Evolutionary conservation across 2,888 invertebrate genomes (phyloP).

Genomic region (Eugnorisma glareosa): DNA sequence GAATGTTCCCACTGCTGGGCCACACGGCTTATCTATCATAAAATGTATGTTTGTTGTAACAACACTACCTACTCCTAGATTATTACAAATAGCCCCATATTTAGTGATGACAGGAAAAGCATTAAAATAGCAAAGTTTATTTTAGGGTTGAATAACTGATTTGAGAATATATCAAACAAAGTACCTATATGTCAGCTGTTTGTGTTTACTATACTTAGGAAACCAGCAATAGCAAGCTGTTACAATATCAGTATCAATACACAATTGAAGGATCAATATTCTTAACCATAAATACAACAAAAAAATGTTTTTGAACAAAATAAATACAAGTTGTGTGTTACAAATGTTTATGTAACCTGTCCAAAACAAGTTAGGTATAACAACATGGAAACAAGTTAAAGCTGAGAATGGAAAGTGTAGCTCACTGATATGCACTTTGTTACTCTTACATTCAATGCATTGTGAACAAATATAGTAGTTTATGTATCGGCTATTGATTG

Average conservation of each 20-base stretch:
- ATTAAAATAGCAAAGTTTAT: not conserved
- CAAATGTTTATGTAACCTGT: conserved; percentile 45
- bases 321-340: conserved; percentile 5
- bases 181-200: conserved; percentile 12
- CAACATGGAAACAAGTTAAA: conserved; percentile 47
- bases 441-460: conserved; percentile 50
- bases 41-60: not conserved
- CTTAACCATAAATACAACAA: not conserved
- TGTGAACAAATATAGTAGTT: conserved; percentile 35
- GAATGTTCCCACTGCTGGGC: too few species aligned
- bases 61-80: not conserved
- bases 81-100: not conserved
- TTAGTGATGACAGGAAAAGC: not conserved
- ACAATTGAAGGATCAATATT: not conserved
- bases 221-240: not conserved
- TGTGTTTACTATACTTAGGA: conserved; percentile 4
- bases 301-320: conserved; percentile 6
- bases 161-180: not conserved
- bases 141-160: not conserved
- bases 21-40: not conserved
- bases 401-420: conserved; percentile 57
- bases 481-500: conserved; percentile 36
- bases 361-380: conserved; percentile 44
- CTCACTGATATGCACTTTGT: conserved; percentile 40
- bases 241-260: not conserved